Conservation (phyloP, 2,888 invertebrate species). For the Patella depressa region DNA sequence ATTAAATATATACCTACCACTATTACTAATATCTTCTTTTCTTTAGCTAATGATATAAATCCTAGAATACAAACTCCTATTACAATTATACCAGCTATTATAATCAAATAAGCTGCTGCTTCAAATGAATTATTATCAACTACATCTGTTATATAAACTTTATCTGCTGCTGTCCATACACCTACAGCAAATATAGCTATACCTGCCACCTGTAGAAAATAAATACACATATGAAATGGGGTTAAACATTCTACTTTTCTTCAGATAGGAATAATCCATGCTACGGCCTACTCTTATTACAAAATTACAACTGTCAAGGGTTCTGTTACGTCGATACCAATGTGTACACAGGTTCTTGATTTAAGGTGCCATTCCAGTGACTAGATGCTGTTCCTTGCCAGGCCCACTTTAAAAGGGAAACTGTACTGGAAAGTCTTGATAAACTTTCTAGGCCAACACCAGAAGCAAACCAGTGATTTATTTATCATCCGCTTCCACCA, state of each 20-base stretch:
- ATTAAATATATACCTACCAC: background rate
- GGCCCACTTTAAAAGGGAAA: too few relatives aligned
- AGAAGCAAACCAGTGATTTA: too few relatives aligned
- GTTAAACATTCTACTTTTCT: background rate
- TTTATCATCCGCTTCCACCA: too few relatives aligned
- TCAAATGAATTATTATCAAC: background rate
- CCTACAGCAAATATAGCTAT: slow-evolving; percentile 8
- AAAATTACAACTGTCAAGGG: too few relatives aligned
- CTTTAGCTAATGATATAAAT: background rate
- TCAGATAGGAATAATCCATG: too few relatives aligned
- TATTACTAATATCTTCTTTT: background rate
- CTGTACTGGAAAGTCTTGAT: too few relatives aligned
- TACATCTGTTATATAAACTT: slow-evolving; percentile 12
- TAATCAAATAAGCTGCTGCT: background rate
- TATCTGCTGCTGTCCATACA: slow-evolving; percentile 11
- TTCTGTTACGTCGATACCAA: too few relatives aligned
- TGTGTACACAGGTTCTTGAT: too few relatives aligned
- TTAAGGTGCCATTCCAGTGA: too few relatives aligned
- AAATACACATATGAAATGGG: background rate
- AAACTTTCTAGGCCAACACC: too few relatives aligned
- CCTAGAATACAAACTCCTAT: background rate
- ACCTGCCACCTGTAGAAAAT: slow-evolving; percentile 3
- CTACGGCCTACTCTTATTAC: too few relatives aligned
- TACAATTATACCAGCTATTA: background rate
- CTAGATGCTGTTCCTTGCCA: too few relatives aligned